phyloP scores from a whole-genome alignment of 2,888 invertebrate species.

The Polia nebulosa region DNA sequence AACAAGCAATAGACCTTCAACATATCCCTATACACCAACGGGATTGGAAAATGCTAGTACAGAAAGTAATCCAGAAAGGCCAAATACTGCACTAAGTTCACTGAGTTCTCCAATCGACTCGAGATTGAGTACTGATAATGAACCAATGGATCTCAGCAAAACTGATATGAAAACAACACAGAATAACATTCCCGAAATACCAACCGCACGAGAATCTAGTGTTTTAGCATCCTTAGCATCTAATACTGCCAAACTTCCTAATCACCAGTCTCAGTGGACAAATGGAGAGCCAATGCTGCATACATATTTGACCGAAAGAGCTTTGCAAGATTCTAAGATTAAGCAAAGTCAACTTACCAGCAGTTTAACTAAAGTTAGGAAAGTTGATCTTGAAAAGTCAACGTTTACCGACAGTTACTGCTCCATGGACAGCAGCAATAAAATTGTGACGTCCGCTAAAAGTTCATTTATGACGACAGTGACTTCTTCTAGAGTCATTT shows the following conservation, averaged over 20 bases:
- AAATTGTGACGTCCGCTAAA: slow-evolving; percentile 65
- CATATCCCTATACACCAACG: slow-evolving; percentile 92
- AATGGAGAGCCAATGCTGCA: slow-evolving; percentile 93
- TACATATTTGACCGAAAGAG: slow-evolving; percentile 94
- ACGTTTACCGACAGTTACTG: slow-evolving; percentile 74
- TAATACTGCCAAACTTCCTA: slow-evolving; percentile 92
- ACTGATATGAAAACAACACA: slow-evolving; percentile 80
- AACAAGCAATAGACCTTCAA: slow-evolving; percentile 92
- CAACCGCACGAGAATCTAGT: slow-evolving; percentile 92
- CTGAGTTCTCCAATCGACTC: slow-evolving; percentile 78
- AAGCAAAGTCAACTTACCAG: slow-evolving; percentile 92
- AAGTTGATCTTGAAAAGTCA: slow-evolving; percentile 81
- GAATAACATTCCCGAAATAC: slow-evolving; percentile 88
- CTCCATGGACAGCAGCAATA: slow-evolving; percentile 67
- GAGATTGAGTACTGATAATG: slow-evolving; percentile 86
- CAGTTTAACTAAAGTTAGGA: slow-evolving; percentile 81
- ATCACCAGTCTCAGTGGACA: slow-evolving; percentile 90
- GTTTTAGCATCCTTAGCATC: slow-evolving; percentile 92
- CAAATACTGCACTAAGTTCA: slow-evolving; percentile 71
- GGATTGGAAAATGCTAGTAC: slow-evolving; percentile 75
- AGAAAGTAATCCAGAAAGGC: slow-evolving; percentile 79
- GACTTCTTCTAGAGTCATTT: slow-evolving; percentile 64
- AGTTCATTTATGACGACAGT: slow-evolving; percentile 65
- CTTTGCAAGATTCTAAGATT: slow-evolving; percentile 93
- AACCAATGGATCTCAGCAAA: slow-evolving; percentile 89